Evolutionary conservation across 2,888 invertebrate species (phyloP).

Genomic region (Dilophus febrilis): DNA sequence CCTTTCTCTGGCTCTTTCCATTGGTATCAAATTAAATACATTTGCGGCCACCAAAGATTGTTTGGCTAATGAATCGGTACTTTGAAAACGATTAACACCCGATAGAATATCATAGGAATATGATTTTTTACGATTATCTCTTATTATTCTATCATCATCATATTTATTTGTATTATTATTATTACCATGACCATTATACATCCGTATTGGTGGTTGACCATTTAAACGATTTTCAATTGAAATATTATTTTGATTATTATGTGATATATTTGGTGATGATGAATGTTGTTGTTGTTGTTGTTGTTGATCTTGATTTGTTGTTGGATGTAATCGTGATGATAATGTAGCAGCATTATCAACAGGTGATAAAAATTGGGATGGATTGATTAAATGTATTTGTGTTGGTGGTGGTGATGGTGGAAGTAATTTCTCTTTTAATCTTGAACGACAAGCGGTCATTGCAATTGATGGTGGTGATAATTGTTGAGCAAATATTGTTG

Average conservation of each 20-base stretch:
- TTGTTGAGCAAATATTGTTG: conserved; percentile 13
- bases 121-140: conserved; percentile 1
- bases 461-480: conserved; percentile 24
- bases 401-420: conserved; percentile 21
- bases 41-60: conserved; percentile 63
- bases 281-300: conserved; percentile 19
- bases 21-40: conserved; percentile 64
- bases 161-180: no score
- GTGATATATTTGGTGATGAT: conserved; percentile 29
- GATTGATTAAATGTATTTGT: conserved; percentile 1
- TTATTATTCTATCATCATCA: no score
- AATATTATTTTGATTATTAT: conserved; percentile 3
- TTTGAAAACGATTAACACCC: conserved; percentile 20
- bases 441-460: conserved; percentile 27
- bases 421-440: conserved; percentile 25
- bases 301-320: conserved; percentile 11
- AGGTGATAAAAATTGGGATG: no score
- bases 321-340: not conserved
- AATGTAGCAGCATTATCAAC: no score
- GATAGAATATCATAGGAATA: conserved; percentile 7
- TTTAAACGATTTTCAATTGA: not conserved
- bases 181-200: no score
- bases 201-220: not conserved
- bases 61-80: conserved; percentile 51
- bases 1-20: conserved; percentile 65